Evolutionary conservation across 2,888 invertebrate species (phyloP).

Genomic region (Lissonota sp.): DNA sequence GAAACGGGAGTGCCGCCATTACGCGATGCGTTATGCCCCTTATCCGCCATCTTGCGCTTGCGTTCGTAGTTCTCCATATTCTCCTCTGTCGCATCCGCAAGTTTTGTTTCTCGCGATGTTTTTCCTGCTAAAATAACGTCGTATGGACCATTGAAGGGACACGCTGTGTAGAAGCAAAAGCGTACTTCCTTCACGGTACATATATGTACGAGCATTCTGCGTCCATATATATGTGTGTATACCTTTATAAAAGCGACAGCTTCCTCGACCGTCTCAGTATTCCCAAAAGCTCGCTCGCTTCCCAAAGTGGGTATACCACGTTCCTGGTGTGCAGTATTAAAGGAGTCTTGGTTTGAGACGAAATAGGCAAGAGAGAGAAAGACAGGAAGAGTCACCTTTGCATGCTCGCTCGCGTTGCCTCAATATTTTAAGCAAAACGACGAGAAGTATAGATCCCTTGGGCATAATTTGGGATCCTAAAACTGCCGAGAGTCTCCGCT

Average conservation of each 20-base stretch:
- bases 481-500: slow-evolving; percentile 62
- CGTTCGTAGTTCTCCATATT: slow-evolving; percentile 25
- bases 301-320: slow-evolving; percentile 48
- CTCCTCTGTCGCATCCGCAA: slow-evolving; percentile 25
- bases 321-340: slow-evolving; percentile 30
- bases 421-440: slow-evolving; percentile 75
- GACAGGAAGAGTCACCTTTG: slow-evolving; percentile 46
- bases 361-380: no score
- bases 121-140: slow-evolving; percentile 14
- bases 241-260: neutral
- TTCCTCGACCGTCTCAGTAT: slow-evolving; percentile 55
- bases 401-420: slow-evolving; percentile 69
- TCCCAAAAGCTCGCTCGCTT: slow-evolving; percentile 61
- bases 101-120: slow-evolving; percentile 16
- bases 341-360: slow-evolving; percentile 17
- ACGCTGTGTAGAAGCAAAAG: slow-evolving; percentile 6
- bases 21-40: no score
- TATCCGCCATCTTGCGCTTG: neutral
- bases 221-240: neutral
- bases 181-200: slow-evolving; percentile 2
- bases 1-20: no score
- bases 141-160: slow-evolving; percentile 33
- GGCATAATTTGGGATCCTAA: slow-evolving; percentile 70
- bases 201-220: slow-evolving; percentile 1
- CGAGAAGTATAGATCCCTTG: slow-evolving; percentile 68